A percentile compares a stretch with the other conserved stretches of the same genome.
phyloP scores from a whole-genome alignment of 30 jellyfish, hydroid and myxozoan genomes.

The Clytia hemisphaerica region DNA sequence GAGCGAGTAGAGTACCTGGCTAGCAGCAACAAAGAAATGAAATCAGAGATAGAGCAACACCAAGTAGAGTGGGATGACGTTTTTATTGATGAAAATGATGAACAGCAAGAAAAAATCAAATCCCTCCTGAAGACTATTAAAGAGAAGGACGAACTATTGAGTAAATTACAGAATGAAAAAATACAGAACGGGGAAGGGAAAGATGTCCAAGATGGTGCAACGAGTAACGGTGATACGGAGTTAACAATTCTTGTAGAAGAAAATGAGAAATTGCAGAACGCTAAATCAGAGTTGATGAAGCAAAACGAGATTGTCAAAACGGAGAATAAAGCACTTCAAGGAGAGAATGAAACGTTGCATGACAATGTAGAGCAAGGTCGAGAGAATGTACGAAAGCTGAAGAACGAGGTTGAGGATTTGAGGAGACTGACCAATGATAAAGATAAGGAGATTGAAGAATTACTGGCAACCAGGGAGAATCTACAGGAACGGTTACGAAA shows the following conservation, averaged over 20 bases:
- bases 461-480: not conserved
- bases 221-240: slow-evolving; percentile 1
- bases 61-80: slow-evolving; percentile 13
- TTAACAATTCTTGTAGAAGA: not conserved
- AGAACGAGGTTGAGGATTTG: not conserved
- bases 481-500: not conserved
- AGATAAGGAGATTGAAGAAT: not conserved
- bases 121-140: not conserved
- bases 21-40: not conserved
- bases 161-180: not conserved
- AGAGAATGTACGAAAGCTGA: not conserved
- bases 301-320: not conserved
- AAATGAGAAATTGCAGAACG: slow-evolving; percentile 8
- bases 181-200: not conserved
- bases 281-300: not conserved
- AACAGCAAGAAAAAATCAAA: not conserved
- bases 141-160: not conserved
- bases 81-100: not conserved
- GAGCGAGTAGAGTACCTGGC: slow-evolving; percentile 7
- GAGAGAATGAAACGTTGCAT: not conserved
- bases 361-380: not conserved
- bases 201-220: not conserved
- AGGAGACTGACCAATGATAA: not conserved
- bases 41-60: slow-evolving; percentile 1
- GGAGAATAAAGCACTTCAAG: not conserved